These are phyloP conservation scores for Drosophila yooni DNA, from an alignment of 2,888 invertebrate species.

Conservation along the genomic window DNA sequence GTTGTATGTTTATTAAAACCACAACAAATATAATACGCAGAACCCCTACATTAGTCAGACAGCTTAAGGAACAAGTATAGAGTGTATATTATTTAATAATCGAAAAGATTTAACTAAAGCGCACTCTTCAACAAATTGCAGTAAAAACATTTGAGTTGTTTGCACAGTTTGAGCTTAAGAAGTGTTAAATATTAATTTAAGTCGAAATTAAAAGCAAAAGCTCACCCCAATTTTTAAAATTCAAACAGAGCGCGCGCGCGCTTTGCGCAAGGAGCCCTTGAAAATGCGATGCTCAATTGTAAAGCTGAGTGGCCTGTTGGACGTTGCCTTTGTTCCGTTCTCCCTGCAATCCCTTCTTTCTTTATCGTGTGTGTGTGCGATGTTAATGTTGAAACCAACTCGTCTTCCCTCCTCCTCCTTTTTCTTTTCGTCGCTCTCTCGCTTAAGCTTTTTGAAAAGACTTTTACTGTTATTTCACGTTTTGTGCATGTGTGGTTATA, in stretches of 20 bases:
- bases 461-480: constrained; percentile 56
- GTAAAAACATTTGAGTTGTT: constrained; percentile 15
- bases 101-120: neutral
- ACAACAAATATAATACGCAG: neutral
- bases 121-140: neutral
- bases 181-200: constrained; percentile 42
- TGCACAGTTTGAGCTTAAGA: constrained; percentile 45
- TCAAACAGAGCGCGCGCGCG: constrained; percentile 35
- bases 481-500: constrained; percentile 22
- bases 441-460: constrained; percentile 26
- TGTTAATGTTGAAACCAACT: constrained; percentile 39
- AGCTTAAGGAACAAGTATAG: neutral
- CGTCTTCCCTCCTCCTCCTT: constrained; percentile 21
- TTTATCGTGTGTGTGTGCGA: constrained; percentile 29
- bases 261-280: constrained; percentile 44
- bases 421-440: constrained; percentile 14
- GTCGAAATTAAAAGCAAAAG: constrained; percentile 16
- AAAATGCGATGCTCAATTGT: constrained; percentile 43
- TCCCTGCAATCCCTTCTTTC: constrained; percentile 5
- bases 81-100: neutral
- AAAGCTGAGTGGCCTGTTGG: constrained; percentile 27
- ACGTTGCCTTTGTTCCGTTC: constrained; percentile 20
- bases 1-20: neutral
- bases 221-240: constrained; percentile 53
- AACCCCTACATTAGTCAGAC: neutral